phyloP scores from a whole-genome alignment of 1,140 invertebrate genomes.

The Drosophila tropicalis region DNA sequence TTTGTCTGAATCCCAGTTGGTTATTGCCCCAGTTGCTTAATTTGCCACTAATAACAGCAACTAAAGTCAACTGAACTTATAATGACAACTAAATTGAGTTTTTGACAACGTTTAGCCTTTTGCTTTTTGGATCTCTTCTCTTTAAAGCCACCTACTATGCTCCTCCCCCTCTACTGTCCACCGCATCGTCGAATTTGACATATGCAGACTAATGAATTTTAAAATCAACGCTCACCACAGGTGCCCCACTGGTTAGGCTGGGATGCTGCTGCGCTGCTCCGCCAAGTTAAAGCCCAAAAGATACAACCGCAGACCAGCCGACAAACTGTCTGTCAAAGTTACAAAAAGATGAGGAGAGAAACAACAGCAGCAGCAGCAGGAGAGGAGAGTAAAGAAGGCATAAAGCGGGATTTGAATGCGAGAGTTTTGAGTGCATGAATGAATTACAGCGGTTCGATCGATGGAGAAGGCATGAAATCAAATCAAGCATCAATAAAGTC shows the following conservation, averaged over 20 bases:
- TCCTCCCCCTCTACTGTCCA: neutral
- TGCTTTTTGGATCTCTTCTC: neutral
- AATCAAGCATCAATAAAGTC: slow-evolving; percentile 82
- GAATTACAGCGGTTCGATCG: slow-evolving; percentile 60
- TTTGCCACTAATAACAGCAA: slow-evolving; percentile 51
- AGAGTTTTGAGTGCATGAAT: slow-evolving; percentile 73
- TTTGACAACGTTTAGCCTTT: slow-evolving; percentile 56
- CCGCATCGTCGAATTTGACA: slow-evolving; percentile 61
- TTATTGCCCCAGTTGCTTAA: slow-evolving; percentile 49
- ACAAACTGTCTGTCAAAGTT: slow-evolving; percentile 81
- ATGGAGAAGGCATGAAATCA: slow-evolving; percentile 51
- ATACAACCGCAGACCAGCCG: slow-evolving; percentile 36
- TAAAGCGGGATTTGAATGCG: slow-evolving; percentile 56
- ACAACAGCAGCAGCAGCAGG: neutral
- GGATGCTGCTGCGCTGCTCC: slow-evolving; percentile 21
- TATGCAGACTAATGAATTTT: slow-evolving; percentile 83
- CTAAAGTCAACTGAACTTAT: slow-evolving; percentile 46
- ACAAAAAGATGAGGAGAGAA: slow-evolving; percentile 8
- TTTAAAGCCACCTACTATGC: neutral
- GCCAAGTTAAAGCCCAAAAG: slow-evolving; percentile 22
- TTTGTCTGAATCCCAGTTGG: slow-evolving; percentile 10
- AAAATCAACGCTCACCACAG: slow-evolving; percentile 82
- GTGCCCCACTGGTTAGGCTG: slow-evolving; percentile 50
- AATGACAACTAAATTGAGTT: slow-evolving; percentile 79
- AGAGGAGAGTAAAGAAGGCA: neutral